These are phyloP conservation scores for Thermophis baileyi DNA, from an alignment of 2,113 vertebrate species.

Conservation along the genomic window DNA sequence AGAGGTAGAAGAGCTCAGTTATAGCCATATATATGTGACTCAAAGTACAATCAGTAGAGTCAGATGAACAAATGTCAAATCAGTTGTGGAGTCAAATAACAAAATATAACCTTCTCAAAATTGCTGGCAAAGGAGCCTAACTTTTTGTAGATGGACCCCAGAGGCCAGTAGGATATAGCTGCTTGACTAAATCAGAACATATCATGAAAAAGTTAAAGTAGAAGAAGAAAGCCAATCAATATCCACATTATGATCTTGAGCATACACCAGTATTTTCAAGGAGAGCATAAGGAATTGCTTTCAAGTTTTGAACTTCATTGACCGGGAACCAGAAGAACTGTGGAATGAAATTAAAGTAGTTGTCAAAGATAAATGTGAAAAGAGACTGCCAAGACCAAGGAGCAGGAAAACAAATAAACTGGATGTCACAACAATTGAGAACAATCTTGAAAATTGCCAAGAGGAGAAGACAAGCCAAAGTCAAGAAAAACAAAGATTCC, in stretches of 20 bases:
- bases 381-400: not conserved
- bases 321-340: not conserved
- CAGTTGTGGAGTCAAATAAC: not conserved
- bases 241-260: not conserved
- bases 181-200: not conserved
- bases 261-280: not conserved
- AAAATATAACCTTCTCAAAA: not conserved
- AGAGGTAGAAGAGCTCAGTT: not conserved
- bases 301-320: not conserved
- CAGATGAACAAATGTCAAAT: not conserved
- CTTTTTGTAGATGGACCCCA: not conserved
- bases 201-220: not conserved
- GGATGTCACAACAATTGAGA: not conserved
- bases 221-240: not conserved
- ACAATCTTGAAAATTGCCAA: not conserved
- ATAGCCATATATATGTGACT: not conserved
- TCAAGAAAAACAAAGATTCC: not conserved
- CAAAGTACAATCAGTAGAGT: not conserved
- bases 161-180: not conserved
- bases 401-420: not conserved
- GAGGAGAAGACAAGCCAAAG: not conserved
- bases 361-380: not conserved
- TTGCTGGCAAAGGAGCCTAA: not conserved
- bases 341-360: not conserved
- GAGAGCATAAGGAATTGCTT: not conserved